Evolutionary conservation across 2,797 vertebrate species (phyloP).

Genomic region (Gephyroberyx darwinii): DNA sequence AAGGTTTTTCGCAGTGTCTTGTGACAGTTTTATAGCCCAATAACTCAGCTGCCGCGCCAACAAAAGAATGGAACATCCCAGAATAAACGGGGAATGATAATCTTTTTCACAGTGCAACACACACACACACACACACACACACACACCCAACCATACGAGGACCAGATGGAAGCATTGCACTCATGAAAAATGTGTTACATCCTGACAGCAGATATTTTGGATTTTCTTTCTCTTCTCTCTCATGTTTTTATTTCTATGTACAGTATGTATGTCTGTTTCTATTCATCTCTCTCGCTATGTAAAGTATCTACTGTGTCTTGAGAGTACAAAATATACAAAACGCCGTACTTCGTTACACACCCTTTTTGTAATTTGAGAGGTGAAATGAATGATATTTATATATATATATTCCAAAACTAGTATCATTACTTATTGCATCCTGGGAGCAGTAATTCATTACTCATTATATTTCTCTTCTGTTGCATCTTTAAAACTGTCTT

Average conservation of each 20-base stretch:
- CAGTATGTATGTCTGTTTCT: neutral
- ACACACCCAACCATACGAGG: neutral
- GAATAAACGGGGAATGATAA: constrained; percentile 1
- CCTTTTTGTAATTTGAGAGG: no score
- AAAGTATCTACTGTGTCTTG: no score
- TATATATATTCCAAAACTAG: no score
- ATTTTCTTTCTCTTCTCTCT: constrained; percentile 5
- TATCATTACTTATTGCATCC: no score
- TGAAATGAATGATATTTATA: no score
- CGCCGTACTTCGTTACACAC: no score
- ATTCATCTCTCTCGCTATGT: no score
- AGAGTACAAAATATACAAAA: no score
- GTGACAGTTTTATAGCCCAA: constrained; percentile 24
- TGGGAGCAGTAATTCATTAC: no score
- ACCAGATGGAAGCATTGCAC: constrained; percentile 8
- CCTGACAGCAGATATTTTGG: constrained; percentile 1
- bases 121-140: neutral
- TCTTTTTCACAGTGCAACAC: constrained; percentile 9
- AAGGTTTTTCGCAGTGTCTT: neutral
- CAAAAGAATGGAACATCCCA: neutral
- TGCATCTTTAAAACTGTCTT: no score
- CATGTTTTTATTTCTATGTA: neutral
- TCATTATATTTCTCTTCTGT: no score
- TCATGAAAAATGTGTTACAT: neutral
- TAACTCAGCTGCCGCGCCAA: constrained; percentile 11